Base-by-base conservation (phyloP, 53 echinoderm and acorn worm genomes). In the Luidia sarsii region DNA sequence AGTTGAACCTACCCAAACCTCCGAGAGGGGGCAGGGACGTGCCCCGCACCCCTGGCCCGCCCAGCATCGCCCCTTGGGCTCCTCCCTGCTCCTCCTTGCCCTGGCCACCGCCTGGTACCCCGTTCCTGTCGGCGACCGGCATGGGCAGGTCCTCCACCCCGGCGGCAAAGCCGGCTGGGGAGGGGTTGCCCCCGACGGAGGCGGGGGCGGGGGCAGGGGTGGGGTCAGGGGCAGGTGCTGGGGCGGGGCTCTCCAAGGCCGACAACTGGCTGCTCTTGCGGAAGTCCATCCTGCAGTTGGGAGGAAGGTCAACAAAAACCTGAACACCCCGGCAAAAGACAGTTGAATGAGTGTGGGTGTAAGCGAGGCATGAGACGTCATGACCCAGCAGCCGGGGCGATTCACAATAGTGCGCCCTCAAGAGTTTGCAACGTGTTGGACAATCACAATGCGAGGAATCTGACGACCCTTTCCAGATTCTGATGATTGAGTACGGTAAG, bases 11-110 rank as follows among this genome's bases (percentile, higher is more conserved):
- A 91, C 88, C 85, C 35, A 50, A 64, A 34, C 89, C 93, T 20
- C 89, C 87, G 28, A 93, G 74, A 36, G 93, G 90, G 14, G 93
- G 89, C 69, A 93, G 63, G n/a, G 86, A 70, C 6, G 87, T 53
- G 27, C 87, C 89, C 27, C 89, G 50, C 28, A 86, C 87, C 57
- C 89, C 88, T 38, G 89, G 86, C 5, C 87, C 89, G 21, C 89
- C 86, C 10, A 89, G 50, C 23, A 41, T 34, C 3, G 84, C 55
- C 33, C 81, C 81, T n/a, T n/a, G n/a, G n/a, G n/a, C n/a, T n/a
- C n/a, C n/a, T n/a, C n/a, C n/a, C n/a, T n/a, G n/a, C n/a, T n/a
- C n/a, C n/a, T n/a, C n/a, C n/a, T n/a, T n/a, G n/a, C n/a, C n/a
- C n/a, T n/a, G n/a, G 20, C 75, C 75, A 49, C 80, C 87, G 7